A percentile compares a stretch with the other conserved stretches of the same genome.
Evolutionary conservation across 1,140 invertebrate genomes (phyloP).

Genomic region (Antheraea mylitta): DNA sequence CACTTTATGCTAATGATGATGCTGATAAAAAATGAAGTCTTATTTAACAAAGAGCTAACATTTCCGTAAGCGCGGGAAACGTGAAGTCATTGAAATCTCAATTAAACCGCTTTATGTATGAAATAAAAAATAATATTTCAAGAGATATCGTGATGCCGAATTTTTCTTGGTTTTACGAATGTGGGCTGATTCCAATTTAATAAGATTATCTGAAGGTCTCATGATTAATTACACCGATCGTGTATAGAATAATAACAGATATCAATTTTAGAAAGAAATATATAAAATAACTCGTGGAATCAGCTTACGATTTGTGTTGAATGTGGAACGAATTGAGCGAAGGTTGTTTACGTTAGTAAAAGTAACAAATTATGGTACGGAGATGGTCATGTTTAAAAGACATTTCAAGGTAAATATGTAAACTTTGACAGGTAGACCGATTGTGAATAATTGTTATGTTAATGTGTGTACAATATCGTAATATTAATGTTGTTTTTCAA

Average conservation of each 20-base stretch:
- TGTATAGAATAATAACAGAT: conserved; percentile 27
- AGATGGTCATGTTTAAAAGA: conserved; percentile 10
- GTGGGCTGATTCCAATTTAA: conserved; percentile 38
- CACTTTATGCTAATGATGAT: conserved; percentile 38
- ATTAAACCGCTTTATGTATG: conserved; percentile 21
- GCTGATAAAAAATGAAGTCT: conserved; percentile 38
- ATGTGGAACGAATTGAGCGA: conserved; percentile 22
- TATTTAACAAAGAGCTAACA: conserved; percentile 41
- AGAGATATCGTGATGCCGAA: conserved; percentile 32
- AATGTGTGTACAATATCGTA: background rate
- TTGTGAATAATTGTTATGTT: background rate
- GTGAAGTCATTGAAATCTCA: conserved; percentile 39
- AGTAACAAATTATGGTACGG: conserved; percentile 19
- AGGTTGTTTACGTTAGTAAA: conserved; percentile 25
- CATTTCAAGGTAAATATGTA: conserved; percentile 8
- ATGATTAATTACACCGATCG: conserved; percentile 25
- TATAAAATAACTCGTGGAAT: background rate
- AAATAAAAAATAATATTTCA: conserved; percentile 17
- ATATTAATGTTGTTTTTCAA: conserved; percentile 6
- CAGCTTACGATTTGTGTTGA: conserved; percentile 16
- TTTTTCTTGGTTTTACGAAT: conserved; percentile 40
- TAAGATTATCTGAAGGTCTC: conserved; percentile 44
- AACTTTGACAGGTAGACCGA: background rate
- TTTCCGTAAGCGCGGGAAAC: conserved; percentile 54
- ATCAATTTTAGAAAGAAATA: background rate